Percentiles rank a stretch among this genome's conserved stretches.
phyloP scores from a whole-genome alignment of 2,888 invertebrate species.

The Drosophila neotestacea region DNA sequence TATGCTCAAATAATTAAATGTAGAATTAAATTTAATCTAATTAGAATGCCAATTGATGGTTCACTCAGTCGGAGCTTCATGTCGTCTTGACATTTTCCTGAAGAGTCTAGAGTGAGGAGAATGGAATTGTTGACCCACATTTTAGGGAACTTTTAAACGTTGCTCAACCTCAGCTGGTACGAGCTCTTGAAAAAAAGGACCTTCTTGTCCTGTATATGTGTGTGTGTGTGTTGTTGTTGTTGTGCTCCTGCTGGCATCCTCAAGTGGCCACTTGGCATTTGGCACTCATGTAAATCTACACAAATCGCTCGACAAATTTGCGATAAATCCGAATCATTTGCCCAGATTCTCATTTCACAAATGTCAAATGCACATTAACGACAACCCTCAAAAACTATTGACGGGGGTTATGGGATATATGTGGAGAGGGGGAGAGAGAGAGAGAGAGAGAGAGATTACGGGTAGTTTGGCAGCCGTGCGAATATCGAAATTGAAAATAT shows the following conservation, averaged over 20 bases:
- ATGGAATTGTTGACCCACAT: constrained; percentile 21
- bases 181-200: constrained; percentile 26
- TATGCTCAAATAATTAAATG: not conserved
- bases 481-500: constrained; percentile 77
- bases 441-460: constrained; percentile 28
- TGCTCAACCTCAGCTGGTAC: constrained; percentile 37
- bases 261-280: constrained; percentile 79
- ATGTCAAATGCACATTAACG: constrained; percentile 79
- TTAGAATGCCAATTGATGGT: constrained; percentile 3
- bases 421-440: not conserved
- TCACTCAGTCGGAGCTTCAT: not conserved
- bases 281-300: constrained; percentile 78
- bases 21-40: not conserved
- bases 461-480: constrained; percentile 46
- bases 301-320: constrained; percentile 79
- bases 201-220: constrained; percentile 8
- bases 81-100: constrained; percentile 9
- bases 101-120: not conserved
- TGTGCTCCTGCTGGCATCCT: constrained; percentile 47
- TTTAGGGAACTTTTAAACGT: constrained; percentile 1
- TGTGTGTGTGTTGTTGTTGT: constrained; percentile 6
- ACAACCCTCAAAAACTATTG: constrained; percentile 60
- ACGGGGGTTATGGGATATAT: constrained; percentile 48
- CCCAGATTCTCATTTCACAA: constrained; percentile 80
- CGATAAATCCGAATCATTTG: constrained; percentile 78